phyloP scores from a whole-genome alignment of 2,888 invertebrate genomes.

The Yponomeuta sedellus region DNA sequence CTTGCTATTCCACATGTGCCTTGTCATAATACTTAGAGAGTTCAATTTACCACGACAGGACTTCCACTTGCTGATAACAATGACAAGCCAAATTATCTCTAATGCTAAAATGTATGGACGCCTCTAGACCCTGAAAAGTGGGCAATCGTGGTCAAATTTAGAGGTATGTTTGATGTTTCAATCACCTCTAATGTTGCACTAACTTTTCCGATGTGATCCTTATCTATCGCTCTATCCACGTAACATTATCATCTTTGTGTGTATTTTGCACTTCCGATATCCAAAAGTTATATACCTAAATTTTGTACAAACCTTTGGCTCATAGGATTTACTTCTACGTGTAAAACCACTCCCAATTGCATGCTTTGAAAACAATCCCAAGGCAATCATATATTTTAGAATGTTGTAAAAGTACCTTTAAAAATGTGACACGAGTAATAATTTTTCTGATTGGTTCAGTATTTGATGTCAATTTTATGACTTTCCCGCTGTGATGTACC shows the following conservation, averaged over 20 bases:
- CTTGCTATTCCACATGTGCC: constrained; percentile 8
- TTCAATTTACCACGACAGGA: constrained; percentile 1
- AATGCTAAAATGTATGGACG: background rate
- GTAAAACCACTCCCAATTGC: background rate
- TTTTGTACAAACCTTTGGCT: background rate
- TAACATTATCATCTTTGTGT: background rate
- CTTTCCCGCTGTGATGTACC: background rate
- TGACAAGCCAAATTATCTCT: background rate
- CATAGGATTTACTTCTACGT: background rate
- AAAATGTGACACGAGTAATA: background rate
- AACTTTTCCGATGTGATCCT: constrained; percentile 8
- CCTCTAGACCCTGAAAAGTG: background rate
- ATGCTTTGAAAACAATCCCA: background rate
- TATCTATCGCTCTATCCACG: background rate
- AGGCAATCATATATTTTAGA: background rate
- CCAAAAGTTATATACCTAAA: background rate
- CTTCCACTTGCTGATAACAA: background rate
- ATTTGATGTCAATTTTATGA: background rate
- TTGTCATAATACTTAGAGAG: constrained; percentile 5
- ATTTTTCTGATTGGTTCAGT: background rate
- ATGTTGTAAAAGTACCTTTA: too few relatives aligned
- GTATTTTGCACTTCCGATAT: background rate
- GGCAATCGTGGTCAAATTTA: background rate
- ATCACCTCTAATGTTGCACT: background rate
- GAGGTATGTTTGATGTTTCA: constrained; percentile 4